Base-by-base conservation (phyloP, 2,113 vertebrate genomes). In the Myrmophylax atrothorax region DNA sequence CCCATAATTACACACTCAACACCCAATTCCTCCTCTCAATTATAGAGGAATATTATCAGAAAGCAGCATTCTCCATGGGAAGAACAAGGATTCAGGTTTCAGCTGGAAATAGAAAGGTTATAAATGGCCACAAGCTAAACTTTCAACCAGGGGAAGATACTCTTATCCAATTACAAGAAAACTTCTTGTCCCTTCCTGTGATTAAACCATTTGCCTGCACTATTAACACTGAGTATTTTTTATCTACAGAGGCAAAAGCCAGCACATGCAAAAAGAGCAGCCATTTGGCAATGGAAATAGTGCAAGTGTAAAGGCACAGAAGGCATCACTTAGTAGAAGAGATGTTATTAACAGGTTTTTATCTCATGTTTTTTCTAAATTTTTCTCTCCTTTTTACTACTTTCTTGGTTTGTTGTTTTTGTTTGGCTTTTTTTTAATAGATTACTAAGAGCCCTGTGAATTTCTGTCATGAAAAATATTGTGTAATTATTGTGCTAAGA, bases 51-150 rank as follows among this genome's bases (percentile, higher is more conserved):
- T 66, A 81, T 70, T 37, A 78, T 31, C 42, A 90, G 76, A 92
- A 89, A 95, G 38, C 42, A 84, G 18, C 13, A 56, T 78, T 89
- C 35, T 37, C 68, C 59, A 9, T 8, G 10, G 13, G 47, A 75
- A 85, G 84, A 95, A 18, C 47, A 35, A 63, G 44, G 84, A 79
- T 74, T 95, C 82, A 59, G 63, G 49, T 94, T 94, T 83, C 85
- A 93, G 63, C 33, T 95, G 75, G 69, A 96, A 93, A 95, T 63
- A 91, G 93, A 79, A 90, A 85, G 19, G 46, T 80, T 96, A 94
- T 88, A 94, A 93, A 85, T 37, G 72, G 59, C 63, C 79, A 90
- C 75, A 70, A 83, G 70, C 63, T 96, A 83, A 91, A 93, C 59
- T 83, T 90, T 49, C 78, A 86, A 37, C 19, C 52, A 88, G 37